Conservation (phyloP, 1,140 invertebrate genomes). For the Coelopa frigida region DNA sequence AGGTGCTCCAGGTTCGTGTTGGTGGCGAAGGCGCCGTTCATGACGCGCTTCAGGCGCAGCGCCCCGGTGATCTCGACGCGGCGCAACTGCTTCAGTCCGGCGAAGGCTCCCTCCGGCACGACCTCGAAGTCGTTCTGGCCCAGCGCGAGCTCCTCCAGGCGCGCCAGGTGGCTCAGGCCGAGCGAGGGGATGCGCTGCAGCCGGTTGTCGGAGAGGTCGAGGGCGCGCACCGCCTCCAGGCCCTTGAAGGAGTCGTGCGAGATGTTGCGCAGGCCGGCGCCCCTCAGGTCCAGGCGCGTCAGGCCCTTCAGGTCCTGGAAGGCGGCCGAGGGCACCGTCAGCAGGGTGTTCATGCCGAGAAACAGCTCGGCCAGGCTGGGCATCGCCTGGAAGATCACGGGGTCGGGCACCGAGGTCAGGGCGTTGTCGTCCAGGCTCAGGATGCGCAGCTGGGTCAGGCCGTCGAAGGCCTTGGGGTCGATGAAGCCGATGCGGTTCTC, state of each 20-base stretch:
- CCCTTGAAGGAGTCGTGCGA: slow-evolving; percentile 69
- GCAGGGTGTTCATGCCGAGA: slow-evolving; percentile 73
- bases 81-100: slow-evolving; percentile 66
- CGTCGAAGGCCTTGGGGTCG: slow-evolving; percentile 71
- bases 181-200: slow-evolving; percentile 66
- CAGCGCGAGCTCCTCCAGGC: slow-evolving; percentile 70
- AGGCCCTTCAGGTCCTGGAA: slow-evolving; percentile 70
- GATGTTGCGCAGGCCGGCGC: slow-evolving; percentile 69
- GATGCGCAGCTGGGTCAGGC: slow-evolving; percentile 66
- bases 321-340: slow-evolving; percentile 61
- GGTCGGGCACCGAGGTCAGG: slow-evolving; percentile 60
- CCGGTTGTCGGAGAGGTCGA: slow-evolving; percentile 73
- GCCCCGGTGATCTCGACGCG: slow-evolving; percentile 73
- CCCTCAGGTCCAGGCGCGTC: slow-evolving; percentile 67
- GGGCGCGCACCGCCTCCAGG: slow-evolving; percentile 59
- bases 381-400: slow-evolving; percentile 60
- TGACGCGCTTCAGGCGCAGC: slow-evolving; percentile 59
- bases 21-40: slow-evolving; percentile 67
- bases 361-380: slow-evolving; percentile 73
- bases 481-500: slow-evolving; percentile 77
- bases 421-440: slow-evolving; percentile 82
- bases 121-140: slow-evolving; percentile 73
- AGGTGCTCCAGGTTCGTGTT: slow-evolving; percentile 75
- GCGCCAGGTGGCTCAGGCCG: slow-evolving; percentile 59
- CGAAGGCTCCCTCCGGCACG: slow-evolving; percentile 65